phyloP scores from a whole-genome alignment of 2,113 vertebrate species.

The Thermophis baileyi region DNA sequence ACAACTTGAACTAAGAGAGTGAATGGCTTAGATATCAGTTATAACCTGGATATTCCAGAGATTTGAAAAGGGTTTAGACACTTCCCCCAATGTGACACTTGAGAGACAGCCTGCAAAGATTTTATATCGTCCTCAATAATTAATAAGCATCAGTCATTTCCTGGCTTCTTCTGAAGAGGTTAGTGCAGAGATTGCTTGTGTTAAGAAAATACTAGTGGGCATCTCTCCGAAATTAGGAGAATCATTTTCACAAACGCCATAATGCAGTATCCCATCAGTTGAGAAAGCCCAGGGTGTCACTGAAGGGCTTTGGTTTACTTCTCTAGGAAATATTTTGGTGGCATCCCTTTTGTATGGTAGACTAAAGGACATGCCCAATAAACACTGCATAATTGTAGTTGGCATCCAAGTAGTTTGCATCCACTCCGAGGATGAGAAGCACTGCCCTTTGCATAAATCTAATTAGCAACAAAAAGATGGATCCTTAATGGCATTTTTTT shows the following conservation, averaged over 20 bases:
- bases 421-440: slow-evolving; percentile 37
- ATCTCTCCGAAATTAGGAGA: slow-evolving; percentile 3
- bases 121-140: slow-evolving; percentile 30
- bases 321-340: slow-evolving; percentile 39
- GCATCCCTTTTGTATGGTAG: slow-evolving; percentile 36
- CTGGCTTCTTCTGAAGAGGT: slow-evolving; percentile 33
- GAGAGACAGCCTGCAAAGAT: slow-evolving; percentile 14
- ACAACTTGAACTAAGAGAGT: not conserved
- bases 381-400: slow-evolving; percentile 45
- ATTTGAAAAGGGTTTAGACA: not conserved
- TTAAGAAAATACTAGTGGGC: not conserved
- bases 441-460: slow-evolving; percentile 36
- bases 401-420: slow-evolving; percentile 46
- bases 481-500: not conserved
- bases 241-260: slow-evolving; percentile 43
- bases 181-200: slow-evolving; percentile 44
- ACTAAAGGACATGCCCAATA: slow-evolving; percentile 26
- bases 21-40: not conserved
- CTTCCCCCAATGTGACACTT: not conserved
- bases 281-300: slow-evolving; percentile 29
- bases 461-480: slow-evolving; percentile 24
- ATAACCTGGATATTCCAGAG: not conserved
- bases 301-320: slow-evolving; percentile 35
- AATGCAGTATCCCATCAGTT: slow-evolving; percentile 16
- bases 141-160: slow-evolving; percentile 22